Conservation (phyloP, 2,797 vertebrate genomes). For the Eidolon dupreanum region DNA sequence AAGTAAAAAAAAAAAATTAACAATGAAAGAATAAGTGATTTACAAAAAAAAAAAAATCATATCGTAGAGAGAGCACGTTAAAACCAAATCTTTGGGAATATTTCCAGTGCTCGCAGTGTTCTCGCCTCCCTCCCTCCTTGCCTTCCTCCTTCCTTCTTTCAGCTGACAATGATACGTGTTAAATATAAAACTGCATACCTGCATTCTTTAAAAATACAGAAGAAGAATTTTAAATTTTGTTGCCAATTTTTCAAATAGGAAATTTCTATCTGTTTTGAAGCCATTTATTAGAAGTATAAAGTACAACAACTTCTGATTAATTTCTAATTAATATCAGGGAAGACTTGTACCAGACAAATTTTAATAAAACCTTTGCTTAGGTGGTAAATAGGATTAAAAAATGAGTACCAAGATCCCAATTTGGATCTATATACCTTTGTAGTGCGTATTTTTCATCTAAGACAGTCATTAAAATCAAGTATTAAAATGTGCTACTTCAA, state of each 20-base stretch:
- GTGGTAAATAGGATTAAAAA: not conserved
- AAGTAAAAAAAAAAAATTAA: not conserved
- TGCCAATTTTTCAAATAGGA: not conserved
- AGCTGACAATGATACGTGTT: not conserved
- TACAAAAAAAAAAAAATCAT: not conserved
- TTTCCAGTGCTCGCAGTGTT: not conserved
- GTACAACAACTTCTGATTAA: not conserved
- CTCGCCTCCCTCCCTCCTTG: not conserved
- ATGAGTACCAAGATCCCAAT: not conserved
- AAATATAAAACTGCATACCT: not conserved
- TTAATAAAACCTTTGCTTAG: not conserved
- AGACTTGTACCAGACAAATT: not conserved
- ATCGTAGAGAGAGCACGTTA: not conserved
- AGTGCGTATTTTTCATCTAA: not conserved
- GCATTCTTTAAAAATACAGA: not conserved
- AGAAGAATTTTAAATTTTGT: not conserved
- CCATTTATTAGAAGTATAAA: not conserved
- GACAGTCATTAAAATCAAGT: not conserved
- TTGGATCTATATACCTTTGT: not conserved
- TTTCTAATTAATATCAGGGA: not conserved
- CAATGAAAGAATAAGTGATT: not conserved
- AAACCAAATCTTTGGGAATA: not conserved
- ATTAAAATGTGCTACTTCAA: not conserved
- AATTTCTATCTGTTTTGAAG: not conserved
- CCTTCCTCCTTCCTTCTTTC: not conserved